Base-by-base conservation (phyloP, 2,888 invertebrate species). In the Macrostomum cliftonense region DNA sequence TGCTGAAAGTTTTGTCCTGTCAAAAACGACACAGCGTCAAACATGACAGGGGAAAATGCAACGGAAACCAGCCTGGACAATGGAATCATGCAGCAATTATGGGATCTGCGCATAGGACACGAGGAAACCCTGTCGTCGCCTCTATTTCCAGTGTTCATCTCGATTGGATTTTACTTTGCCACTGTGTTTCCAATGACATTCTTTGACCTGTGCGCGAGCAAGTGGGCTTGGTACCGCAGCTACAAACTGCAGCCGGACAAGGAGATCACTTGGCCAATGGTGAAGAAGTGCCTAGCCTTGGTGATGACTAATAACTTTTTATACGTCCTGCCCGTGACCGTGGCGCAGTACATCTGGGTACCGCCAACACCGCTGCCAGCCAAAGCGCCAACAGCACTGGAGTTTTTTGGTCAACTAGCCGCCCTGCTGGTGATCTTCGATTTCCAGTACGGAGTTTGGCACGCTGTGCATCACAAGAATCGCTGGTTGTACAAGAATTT, bases 401-500 rank as follows among this genome's bases (percentile, higher is more conserved):
- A 54, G 37, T 28, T 58, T n/a, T 42, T 49, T n/a, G 56, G 56
- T 12, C 61, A 63, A 47, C 37, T 55, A 12, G 39, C 56, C 9
- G 50, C 60, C n/a, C 63, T 56, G 53, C 61, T 62, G 48, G 17
- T 63, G 36, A 20, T 58, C 12, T 63, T 63, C 47, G 63, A 63
- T 45, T 58, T 61, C 46, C 47, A 54, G 14, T 63, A 63, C 56
- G 63, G 63, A 54, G 60, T 57, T 54, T 63, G 59, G 52, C 63
- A 63, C 48, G 54, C 54, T 21, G 20, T 56, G 16, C 54, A 55
- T 42, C 63, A 63, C 51, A 61, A 58, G 54, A 53, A 59, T 19
- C 57, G 58, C 39, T 63, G 56, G 48, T 55, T 63, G 16, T 63
- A 63, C 52, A 54, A 61, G 19, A 63, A 61, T 61, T 63, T 61